These are phyloP conservation scores for Dendroctonus valens DNA, from an alignment of 1,140 invertebrate genomes.

Conservation along the genomic window DNA sequence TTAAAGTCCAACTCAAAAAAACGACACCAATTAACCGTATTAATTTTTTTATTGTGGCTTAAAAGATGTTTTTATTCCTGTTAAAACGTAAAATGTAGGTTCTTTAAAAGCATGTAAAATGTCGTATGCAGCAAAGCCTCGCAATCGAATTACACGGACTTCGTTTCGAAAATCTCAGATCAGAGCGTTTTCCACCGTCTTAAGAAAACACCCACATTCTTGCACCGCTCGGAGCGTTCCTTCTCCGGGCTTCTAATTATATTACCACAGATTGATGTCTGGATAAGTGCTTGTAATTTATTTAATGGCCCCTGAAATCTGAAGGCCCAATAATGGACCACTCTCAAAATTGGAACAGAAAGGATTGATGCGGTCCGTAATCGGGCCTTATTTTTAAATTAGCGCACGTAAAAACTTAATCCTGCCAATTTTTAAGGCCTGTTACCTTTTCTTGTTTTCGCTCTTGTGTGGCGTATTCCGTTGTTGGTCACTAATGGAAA, in stretches of 20 bases:
- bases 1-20: no score
- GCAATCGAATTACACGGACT: constrained; percentile 25
- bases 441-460: no score
- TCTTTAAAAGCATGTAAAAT: not conserved
- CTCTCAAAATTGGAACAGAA: constrained; percentile 32
- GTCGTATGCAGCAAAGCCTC: constrained; percentile 5
- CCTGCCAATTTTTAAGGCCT: not conserved
- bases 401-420: constrained; percentile 4
- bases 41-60: no score
- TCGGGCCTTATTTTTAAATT: constrained; percentile 20
- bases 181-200: constrained; percentile 9
- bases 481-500: no score
- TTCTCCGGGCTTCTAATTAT: constrained; percentile 28
- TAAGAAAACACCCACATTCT: constrained; percentile 30
- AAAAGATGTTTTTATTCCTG: no score
- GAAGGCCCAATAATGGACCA: constrained; percentile 33
- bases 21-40: no score
- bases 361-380: constrained; percentile 21
- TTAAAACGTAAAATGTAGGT: no score
- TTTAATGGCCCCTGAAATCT: constrained; percentile 31
- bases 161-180: constrained; percentile 20
- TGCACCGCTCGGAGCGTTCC: constrained; percentile 14
- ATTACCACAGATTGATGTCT: constrained; percentile 34
- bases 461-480: no score
- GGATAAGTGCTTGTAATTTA: constrained; percentile 35